These are phyloP conservation scores for Dicaeum eximium DNA, from an alignment of 2,113 vertebrate species.

Conservation along the genomic window DNA sequence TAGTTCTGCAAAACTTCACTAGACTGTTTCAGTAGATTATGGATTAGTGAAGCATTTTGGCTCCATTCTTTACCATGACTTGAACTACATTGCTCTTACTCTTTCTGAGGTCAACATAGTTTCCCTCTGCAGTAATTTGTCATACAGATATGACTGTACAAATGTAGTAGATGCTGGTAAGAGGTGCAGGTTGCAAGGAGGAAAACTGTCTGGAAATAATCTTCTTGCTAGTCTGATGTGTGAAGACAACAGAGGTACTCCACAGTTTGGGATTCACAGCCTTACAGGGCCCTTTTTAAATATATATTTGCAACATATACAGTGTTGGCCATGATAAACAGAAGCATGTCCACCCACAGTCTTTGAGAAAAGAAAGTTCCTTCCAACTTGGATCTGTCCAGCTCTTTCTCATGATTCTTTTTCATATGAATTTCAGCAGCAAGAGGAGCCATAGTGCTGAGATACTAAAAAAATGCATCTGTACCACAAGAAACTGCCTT, in stretches of 20 bases:
- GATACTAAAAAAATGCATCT: neutral
- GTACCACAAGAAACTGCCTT: neutral
- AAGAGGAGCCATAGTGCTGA: neutral
- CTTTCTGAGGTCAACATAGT: neutral
- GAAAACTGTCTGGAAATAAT: neutral
- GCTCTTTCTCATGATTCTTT: neutral
- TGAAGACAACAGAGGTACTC: neutral
- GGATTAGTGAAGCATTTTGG: neutral
- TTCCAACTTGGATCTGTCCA: neutral
- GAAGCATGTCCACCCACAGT: neutral
- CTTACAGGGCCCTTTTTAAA: neutral
- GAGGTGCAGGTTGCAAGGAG: neutral
- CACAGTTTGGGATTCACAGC: neutral
- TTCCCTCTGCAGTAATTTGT: neutral
- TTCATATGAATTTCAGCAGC: neutral
- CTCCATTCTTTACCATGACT: neutral
- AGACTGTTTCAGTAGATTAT: neutral
- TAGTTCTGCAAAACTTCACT: neutral
- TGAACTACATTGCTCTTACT: neutral
- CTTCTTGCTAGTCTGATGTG: neutral
- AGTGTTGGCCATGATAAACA: neutral
- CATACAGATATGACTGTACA: neutral
- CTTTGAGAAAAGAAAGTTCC: neutral
- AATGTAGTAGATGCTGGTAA: neutral
- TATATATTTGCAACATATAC: rapidly evolving